A percentile compares a stretch with the other conserved stretches of the same genome.
phyloP scores from a whole-genome alignment of 2,113 vertebrate species.

The Brienomyrus longianalis region DNA sequence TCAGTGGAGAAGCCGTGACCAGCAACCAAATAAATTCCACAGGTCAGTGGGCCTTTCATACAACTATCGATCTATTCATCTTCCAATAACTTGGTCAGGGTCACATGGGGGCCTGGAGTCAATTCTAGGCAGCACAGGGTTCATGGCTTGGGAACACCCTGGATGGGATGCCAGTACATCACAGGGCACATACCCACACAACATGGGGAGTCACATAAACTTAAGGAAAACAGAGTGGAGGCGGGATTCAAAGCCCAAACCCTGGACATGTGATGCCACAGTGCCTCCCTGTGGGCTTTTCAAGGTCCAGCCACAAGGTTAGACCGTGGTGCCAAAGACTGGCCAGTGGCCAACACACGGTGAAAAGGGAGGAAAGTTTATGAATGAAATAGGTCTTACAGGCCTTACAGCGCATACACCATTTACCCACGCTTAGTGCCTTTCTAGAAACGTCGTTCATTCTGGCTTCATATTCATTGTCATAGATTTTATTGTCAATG shows the following conservation, averaged over 20 bases:
- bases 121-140: neutral
- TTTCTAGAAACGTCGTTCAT: neutral
- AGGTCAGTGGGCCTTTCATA: conserved; percentile 24
- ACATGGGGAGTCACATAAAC: neutral
- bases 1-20: conserved; percentile 29
- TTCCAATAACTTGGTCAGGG: neutral
- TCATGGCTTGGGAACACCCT: neutral
- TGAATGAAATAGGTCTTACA: neutral
- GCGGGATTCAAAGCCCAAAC: neutral
- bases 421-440: neutral
- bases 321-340: neutral
- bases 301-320: neutral
- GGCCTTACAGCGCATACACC: neutral
- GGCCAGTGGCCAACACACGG: neutral
- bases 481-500: neutral
- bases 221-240: neutral
- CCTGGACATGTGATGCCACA: neutral
- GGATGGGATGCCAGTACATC: neutral
- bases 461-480: neutral
- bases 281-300: neutral
- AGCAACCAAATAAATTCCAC: conserved; percentile 29
- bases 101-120: neutral
- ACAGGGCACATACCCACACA: neutral
- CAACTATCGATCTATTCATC: neutral
- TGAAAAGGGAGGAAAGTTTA: neutral